Conservation (phyloP, 2,797 vertebrate species). For the Diglossa cyanea region DNA sequence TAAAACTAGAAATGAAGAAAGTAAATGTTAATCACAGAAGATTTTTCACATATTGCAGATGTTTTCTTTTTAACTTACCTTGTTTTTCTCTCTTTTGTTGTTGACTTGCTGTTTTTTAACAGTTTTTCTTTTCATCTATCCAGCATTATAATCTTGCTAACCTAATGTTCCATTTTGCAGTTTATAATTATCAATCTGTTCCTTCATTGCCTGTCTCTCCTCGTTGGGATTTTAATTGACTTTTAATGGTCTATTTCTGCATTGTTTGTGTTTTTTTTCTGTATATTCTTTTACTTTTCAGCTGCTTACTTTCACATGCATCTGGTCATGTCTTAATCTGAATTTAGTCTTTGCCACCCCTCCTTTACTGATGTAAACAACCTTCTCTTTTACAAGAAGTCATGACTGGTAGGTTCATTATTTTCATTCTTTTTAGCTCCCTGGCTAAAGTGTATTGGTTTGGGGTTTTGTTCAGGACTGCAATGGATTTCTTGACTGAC, state of each 20-base stretch:
- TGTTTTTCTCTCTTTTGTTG: neutral
- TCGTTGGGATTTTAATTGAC: neutral
- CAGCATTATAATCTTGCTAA: neutral
- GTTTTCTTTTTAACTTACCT: neutral
- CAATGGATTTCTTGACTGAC: neutral
- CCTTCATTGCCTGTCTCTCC: neutral
- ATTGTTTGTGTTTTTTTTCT: neutral
- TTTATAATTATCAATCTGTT: conserved; percentile 26
- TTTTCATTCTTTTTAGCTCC: neutral
- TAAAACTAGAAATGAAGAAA: neutral
- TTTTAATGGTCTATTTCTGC: neutral
- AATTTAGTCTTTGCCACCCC: neutral
- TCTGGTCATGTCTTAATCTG: neutral
- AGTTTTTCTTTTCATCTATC: neutral
- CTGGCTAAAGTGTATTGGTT: neutral
- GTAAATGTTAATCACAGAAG: neutral
- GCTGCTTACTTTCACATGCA: neutral
- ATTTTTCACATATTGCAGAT: neutral
- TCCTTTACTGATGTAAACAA: neutral
- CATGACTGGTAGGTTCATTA: neutral
- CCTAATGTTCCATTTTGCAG: neutral
- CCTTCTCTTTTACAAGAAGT: conserved; percentile 10
- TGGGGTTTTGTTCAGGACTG: neutral
- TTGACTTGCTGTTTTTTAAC: neutral
- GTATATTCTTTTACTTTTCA: neutral